Evolutionary conservation across 2,113 vertebrate species (phyloP).

Genomic region (Galeopterus variegatus): DNA sequence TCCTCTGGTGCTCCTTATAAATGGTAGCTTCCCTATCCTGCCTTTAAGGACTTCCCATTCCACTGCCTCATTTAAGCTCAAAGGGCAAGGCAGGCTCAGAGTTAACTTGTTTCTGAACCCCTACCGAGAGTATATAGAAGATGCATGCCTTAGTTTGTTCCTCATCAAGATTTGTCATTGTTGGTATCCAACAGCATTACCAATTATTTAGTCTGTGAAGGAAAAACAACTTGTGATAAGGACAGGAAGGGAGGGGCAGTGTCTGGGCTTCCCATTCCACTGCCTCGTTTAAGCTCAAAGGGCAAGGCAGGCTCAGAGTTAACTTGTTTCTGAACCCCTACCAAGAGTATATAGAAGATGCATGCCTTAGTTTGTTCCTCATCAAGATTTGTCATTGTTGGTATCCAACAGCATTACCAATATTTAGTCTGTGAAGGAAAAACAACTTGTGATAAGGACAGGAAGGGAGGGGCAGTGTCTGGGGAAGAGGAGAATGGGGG

Average conservation of each 20-base stretch:
- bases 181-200: not conserved
- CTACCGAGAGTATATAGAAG: not conserved
- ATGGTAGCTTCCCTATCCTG: not conserved
- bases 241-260: not conserved
- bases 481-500: not conserved
- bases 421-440: not conserved
- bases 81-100: not conserved
- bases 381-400: not conserved
- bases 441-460: not conserved
- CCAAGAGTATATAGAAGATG: not conserved
- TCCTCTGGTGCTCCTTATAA: not conserved
- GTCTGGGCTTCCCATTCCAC: too few species aligned
- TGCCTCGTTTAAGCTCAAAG: not conserved
- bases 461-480: not conserved
- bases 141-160: not conserved
- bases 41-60: not conserved
- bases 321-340: not conserved
- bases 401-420: not conserved
- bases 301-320: not conserved
- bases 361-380: not conserved
- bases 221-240: not conserved
- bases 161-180: not conserved
- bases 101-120: not conserved
- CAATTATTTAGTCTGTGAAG: not conserved
- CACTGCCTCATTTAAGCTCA: not conserved